Evolutionary conservation across 2,888 invertebrate genomes (phyloP).

Genomic region (Nysson spinosus): DNA sequence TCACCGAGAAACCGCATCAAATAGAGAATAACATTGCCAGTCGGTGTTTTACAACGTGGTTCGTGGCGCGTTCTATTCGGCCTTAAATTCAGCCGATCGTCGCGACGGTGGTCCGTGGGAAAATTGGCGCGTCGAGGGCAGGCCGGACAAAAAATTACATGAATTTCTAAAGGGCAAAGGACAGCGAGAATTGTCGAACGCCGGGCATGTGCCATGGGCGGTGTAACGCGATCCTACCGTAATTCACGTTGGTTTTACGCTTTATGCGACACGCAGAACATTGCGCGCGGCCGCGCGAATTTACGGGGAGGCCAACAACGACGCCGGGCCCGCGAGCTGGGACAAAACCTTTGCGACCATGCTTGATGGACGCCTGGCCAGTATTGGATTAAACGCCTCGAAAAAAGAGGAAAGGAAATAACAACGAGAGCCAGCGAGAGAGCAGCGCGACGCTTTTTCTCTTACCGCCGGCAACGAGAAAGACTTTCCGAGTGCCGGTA

Average conservation of each 20-base stretch:
- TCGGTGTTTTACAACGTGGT: constrained; percentile 42
- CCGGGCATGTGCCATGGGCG: constrained; percentile 58
- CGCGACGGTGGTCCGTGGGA: constrained; percentile 61
- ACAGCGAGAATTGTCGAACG: constrained; percentile 73
- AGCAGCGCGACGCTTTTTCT: constrained; percentile 41
- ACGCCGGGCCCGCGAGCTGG: constrained; percentile 44
- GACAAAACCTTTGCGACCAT: constrained; percentile 75
- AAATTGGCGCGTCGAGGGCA: constrained; percentile 57
- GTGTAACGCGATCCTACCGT: constrained; percentile 77
- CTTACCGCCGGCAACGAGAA: constrained; percentile 11
- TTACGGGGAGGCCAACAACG: constrained; percentile 71
- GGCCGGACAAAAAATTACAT: constrained; percentile 68
- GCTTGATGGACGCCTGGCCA: constrained; percentile 74
- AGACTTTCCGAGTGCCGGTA: constrained; percentile 39
- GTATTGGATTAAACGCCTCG: constrained; percentile 73
- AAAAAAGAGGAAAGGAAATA: constrained; percentile 64
- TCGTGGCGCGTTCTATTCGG: constrained; percentile 24
- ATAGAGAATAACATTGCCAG: constrained; percentile 34
- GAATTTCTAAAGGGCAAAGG: constrained; percentile 72
- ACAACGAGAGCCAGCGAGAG: constrained; percentile 47
- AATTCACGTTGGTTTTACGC: constrained; percentile 77
- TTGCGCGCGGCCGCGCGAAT: constrained; percentile 73
- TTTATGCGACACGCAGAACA: constrained; percentile 76
- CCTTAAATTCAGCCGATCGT: constrained; percentile 55
- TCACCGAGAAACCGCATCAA: constrained; percentile 22